phyloP scores from a whole-genome alignment of 2,797 vertebrate genomes.

The Moxostoma hubbsi region DNA sequence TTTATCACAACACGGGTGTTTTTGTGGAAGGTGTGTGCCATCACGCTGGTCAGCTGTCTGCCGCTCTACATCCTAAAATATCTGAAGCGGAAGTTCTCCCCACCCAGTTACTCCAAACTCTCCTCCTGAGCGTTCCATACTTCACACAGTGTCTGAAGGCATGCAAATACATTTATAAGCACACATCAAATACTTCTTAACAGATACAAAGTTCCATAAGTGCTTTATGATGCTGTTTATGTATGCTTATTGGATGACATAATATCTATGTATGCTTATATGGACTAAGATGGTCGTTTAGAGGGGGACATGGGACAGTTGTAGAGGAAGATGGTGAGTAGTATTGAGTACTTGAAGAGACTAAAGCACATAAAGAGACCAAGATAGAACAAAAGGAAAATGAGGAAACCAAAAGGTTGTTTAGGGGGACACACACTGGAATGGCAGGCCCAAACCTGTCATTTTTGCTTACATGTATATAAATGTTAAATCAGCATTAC shows the following conservation, averaged over 20 bases:
- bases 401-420: not conserved
- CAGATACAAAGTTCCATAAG: not conserved
- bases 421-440: not conserved
- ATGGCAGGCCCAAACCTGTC: not conserved
- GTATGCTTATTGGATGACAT: conserved; percentile 16
- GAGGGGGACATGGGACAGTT: not conserved
- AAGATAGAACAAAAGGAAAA: not conserved
- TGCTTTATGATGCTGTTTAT: conserved; percentile 31
- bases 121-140: conserved; percentile 78
- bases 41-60: conserved; percentile 97
- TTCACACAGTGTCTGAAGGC: not conserved
- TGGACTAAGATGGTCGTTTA: conserved; percentile 2
- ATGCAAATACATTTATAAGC: conserved; percentile 9
- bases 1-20: conserved; percentile 94
- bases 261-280: conserved; percentile 10
- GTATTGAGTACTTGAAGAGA: conserved; percentile 70
- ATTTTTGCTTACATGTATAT: not conserved
- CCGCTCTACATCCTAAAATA: conserved; percentile 98
- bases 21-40: conserved; percentile 95
- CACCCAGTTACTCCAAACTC: conserved; percentile 97
- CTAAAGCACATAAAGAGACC: conserved; percentile 58
- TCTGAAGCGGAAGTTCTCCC: conserved; percentile 96
- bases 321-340: conserved; percentile 20
- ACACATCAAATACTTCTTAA: conserved; percentile 1
- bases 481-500: not conserved